These are phyloP conservation scores for Chaetodon trifascialis DNA, from an alignment of 2,113 vertebrate genomes.

Conservation along the genomic window DNA sequence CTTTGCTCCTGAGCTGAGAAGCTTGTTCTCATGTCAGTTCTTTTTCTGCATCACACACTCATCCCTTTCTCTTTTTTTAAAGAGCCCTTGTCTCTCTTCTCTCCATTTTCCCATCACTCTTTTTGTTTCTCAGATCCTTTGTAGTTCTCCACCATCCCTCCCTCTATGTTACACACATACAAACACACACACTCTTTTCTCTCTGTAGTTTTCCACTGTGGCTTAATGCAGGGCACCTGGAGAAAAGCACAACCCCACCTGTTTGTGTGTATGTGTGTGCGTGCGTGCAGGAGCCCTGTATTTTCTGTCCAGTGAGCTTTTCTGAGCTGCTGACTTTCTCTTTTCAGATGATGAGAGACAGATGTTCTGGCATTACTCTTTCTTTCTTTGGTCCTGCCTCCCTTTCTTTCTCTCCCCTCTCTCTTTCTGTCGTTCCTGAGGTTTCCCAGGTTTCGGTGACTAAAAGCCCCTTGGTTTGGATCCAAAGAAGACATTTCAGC, in stretches of 20 bases:
- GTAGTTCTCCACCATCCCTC: conserved; percentile 31
- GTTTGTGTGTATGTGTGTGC: conserved; percentile 48
- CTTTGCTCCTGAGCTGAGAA: conserved; percentile 17
- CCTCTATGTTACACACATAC: conserved; percentile 22
- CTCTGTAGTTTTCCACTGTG: conserved; percentile 71
- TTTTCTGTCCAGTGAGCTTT: conserved; percentile 71
- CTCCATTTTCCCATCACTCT: conserved; percentile 6
- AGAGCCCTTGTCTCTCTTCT: conserved; percentile 24
- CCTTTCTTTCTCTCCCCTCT: conserved; percentile 22
- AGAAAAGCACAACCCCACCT: conserved; percentile 67
- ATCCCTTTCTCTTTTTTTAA: conserved; percentile 8
- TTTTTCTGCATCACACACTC: conserved; percentile 43
- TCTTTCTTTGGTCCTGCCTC: conserved; percentile 40
- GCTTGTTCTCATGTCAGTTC: conserved; percentile 46
- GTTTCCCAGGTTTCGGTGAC: conserved; percentile 63
- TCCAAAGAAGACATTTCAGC: conserved; percentile 68
- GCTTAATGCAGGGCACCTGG: conserved; percentile 74
- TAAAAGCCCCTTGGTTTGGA: conserved; percentile 57
- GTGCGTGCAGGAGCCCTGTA: conserved; percentile 7
- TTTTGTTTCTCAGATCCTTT: conserved; percentile 44
- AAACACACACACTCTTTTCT: conserved; percentile 5
- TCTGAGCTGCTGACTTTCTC: conserved; percentile 79
- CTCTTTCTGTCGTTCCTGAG: conserved; percentile 59
- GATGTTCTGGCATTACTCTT: conserved; percentile 74
- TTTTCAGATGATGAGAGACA: conserved; percentile 80